A percentile compares a stretch with the other conserved stretches of the same genome.
Conservation (phyloP, 35 echinoderm and acorn worm genomes). For the Nesometra sesokonis region DNA sequence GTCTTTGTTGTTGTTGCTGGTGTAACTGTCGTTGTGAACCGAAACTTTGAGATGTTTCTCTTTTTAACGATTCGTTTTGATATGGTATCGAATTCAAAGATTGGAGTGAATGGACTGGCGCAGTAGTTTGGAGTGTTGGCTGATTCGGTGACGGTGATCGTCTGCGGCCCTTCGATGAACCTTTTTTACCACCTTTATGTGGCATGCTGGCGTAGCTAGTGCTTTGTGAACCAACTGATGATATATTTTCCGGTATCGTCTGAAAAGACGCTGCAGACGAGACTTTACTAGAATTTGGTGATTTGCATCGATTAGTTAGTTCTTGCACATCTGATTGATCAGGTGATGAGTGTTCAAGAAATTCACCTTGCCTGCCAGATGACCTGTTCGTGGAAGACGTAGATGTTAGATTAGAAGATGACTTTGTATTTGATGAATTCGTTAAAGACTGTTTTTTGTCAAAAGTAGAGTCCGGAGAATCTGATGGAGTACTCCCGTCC, state of each 20-base stretch:
- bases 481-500: conserved; percentile 65
- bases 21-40: neutral
- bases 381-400: conserved; percentile 49
- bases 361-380: neutral
- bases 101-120: neutral
- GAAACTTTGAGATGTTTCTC: neutral
- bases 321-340: conserved; percentile 28
- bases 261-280: conserved; percentile 83
- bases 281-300: conserved; percentile 54
- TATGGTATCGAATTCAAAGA: neutral
- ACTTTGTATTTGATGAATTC: conserved; percentile 67
- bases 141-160: conserved; percentile 65
- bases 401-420: conserved; percentile 90
- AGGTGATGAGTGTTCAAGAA: conserved; percentile 50
- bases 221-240: conserved; percentile 22
- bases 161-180: neutral
- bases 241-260: conserved; percentile 93
- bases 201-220: neutral
- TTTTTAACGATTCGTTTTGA: neutral
- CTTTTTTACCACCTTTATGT: neutral
- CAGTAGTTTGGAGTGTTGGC: neutral
- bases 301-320: conserved; percentile 24
- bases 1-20: neutral
- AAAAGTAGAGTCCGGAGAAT: conserved; percentile 90
- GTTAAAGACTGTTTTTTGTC: conserved; percentile 71